phyloP scores from a whole-genome alignment of 2,888 invertebrate species.

The Loripinus fragilis region DNA sequence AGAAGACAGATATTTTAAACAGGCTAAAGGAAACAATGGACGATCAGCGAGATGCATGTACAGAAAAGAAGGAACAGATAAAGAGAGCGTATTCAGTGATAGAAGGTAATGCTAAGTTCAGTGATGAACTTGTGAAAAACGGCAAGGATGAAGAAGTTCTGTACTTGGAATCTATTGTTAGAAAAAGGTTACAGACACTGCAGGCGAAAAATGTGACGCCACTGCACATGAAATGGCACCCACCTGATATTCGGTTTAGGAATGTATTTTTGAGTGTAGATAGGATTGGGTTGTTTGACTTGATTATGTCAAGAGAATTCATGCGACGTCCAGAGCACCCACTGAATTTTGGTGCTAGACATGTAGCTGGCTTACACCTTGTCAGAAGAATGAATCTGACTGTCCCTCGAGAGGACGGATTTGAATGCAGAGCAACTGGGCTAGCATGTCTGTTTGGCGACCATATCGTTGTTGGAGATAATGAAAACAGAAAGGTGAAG shows the following conservation, averaged over 20 bases:
- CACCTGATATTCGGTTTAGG: slow-evolving; percentile 59
- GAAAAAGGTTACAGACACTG: slow-evolving; percentile 46
- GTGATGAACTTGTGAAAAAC: slow-evolving; percentile 50
- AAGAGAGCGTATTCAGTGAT: slow-evolving; percentile 38
- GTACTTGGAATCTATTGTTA: slow-evolving; percentile 49
- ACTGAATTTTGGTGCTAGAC: slow-evolving; percentile 48
- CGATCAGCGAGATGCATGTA: slow-evolving; percentile 51
- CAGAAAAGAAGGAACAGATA: slow-evolving; percentile 47
- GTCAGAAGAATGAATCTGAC: slow-evolving; percentile 52
- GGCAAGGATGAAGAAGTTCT: slow-evolving; percentile 62
- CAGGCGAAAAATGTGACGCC: slow-evolving; percentile 39
- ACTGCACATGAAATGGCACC: slow-evolving; percentile 50
- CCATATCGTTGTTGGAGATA: slow-evolving; percentile 57
- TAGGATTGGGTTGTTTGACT: slow-evolving; percentile 60
- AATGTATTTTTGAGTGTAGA: slow-evolving; percentile 60
- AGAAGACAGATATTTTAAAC: slow-evolving; percentile 54
- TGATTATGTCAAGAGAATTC: slow-evolving; percentile 43
- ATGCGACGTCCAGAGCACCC: slow-evolving; percentile 42
- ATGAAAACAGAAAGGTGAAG: slow-evolving; percentile 61
- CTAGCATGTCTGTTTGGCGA: slow-evolving; percentile 47
- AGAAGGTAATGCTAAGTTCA: slow-evolving; percentile 51
- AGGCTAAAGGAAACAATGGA: slow-evolving; percentile 55
- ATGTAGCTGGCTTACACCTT: slow-evolving; percentile 54
- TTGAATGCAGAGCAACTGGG: slow-evolving; percentile 58
- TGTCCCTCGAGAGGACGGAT: slow-evolving; percentile 51